Evolutionary conservation across 2,113 vertebrate genomes (phyloP).

Genomic region (Cryptomyrus ogoouensis): DNA sequence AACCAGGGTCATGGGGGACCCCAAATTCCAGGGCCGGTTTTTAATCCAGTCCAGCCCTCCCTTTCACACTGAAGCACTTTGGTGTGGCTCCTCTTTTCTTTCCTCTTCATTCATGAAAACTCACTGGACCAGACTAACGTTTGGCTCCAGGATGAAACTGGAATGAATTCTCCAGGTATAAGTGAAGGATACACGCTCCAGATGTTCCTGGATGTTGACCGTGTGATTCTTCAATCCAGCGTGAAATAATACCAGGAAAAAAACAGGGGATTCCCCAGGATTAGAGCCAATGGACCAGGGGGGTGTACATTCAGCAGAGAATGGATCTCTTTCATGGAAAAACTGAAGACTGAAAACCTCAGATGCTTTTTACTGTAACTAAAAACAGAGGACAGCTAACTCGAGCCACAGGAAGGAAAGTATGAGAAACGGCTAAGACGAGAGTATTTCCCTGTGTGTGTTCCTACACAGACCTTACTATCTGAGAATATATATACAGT

Average conservation of each 20-base stretch:
- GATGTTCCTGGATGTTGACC: not conserved
- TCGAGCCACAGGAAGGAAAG: not conserved
- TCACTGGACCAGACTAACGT: not conserved
- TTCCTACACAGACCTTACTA: not conserved
- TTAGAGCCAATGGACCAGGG: not conserved
- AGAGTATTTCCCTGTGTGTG: not conserved
- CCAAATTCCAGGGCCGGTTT: not conserved
- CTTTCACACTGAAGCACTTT: not conserved
- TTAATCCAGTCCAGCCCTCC: not conserved
- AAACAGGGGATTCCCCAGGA: slow-evolving; percentile 4
- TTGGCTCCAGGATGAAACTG: not conserved
- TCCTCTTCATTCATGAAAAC: not conserved
- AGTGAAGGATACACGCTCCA: not conserved
- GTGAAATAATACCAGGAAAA: not conserved
- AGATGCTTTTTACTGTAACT: not conserved
- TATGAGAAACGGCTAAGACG: not conserved
- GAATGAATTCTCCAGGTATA: not conserved
- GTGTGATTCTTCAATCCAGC: not conserved
- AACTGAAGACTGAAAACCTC: not conserved
- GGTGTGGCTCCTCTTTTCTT: not conserved
- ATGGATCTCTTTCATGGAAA: slow-evolving; percentile 6
- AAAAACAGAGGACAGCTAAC: not conserved
- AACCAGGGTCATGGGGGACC: not conserved
- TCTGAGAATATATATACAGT: not conserved
- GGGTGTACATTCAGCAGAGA: not conserved